Evolutionary conservation across 2,888 invertebrate genomes (phyloP).

Genomic region (Lasius fuliginosus): DNA sequence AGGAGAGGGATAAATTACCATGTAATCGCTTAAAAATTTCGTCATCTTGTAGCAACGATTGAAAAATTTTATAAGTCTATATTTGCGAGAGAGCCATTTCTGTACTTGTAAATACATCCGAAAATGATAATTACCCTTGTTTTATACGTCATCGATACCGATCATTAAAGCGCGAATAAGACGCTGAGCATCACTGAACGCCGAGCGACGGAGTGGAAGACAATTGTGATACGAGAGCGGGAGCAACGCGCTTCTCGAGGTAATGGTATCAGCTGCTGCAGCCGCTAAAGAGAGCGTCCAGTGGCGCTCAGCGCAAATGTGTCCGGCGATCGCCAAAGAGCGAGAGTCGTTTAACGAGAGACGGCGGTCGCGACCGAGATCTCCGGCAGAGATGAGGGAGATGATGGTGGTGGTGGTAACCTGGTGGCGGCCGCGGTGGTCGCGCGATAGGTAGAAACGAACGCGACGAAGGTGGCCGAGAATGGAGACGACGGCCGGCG

Average conservation of each 20-base stretch:
- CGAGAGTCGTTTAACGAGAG: slow-evolving; percentile 53
- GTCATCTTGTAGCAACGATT: neutral
- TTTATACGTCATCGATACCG: slow-evolving; percentile 10
- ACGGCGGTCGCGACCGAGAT: slow-evolving; percentile 33
- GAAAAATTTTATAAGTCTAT: slow-evolving; percentile 7
- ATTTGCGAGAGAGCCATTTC: neutral
- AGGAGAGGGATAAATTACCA: slow-evolving; percentile 17
- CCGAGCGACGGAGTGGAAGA: neutral
- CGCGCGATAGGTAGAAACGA: slow-evolving; percentile 44
- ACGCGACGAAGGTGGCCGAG: slow-evolving; percentile 45
- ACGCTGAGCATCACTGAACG: neutral
- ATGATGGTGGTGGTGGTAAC: neutral
- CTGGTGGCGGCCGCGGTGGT: slow-evolving; percentile 23
- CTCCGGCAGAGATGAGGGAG: slow-evolving; percentile 1
- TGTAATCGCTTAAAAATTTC: slow-evolving; percentile 29
- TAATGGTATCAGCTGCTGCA: slow-evolving; percentile 1
- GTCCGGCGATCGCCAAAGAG: slow-evolving; percentile 32
- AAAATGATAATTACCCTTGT: neutral
- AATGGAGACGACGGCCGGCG: slow-evolving; percentile 67
- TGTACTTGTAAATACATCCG: neutral
- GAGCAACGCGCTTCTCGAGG: neutral
- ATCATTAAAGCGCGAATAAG: neutral
- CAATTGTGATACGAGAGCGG: neutral
- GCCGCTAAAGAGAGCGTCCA: slow-evolving; percentile 39
- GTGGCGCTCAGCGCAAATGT: slow-evolving; percentile 53